Evolutionary conservation across 2,797 vertebrate species (phyloP).

Genomic region (Botia kubotai): DNA sequence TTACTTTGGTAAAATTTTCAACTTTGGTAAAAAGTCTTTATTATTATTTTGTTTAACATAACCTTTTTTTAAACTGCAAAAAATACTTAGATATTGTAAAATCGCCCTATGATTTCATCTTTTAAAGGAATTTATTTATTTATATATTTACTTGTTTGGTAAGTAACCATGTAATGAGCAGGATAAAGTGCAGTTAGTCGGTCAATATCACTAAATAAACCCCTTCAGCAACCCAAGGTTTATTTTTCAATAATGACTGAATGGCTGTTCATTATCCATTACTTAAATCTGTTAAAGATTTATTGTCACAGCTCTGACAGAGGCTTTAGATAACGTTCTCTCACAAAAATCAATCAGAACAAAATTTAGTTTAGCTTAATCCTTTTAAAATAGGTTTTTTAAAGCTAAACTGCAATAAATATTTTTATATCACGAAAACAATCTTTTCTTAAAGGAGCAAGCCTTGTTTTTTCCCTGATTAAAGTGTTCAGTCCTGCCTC

Average conservation of each 20-base stretch:
- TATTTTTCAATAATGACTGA: background rate
- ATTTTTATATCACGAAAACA: constrained; percentile 50
- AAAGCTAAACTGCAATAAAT: constrained; percentile 46
- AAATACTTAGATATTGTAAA: constrained; percentile 42
- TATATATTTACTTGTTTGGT: background rate
- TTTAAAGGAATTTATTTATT: constrained; percentile 47
- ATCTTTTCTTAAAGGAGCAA: constrained; percentile 55
- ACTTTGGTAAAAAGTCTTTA: too few relatives aligned
- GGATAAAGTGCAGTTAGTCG: background rate
- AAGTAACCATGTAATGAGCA: background rate
- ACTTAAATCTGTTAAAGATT: background rate
- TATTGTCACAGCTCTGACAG: background rate
- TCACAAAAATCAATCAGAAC: background rate
- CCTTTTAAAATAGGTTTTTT: constrained; percentile 39
- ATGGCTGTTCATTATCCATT: background rate
- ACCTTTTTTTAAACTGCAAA: constrained; percentile 17
- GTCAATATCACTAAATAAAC: background rate
- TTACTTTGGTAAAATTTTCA: background rate
- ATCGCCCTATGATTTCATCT: constrained; percentile 40
- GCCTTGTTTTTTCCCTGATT: constrained; percentile 49
- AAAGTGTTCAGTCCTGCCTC: constrained; percentile 49
- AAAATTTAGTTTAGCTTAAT: background rate
- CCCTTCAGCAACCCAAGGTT: background rate
- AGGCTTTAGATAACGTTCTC: background rate
- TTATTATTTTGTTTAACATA: background rate